These are phyloP conservation scores for Prietella phreatophila DNA, from an alignment of 2,113 vertebrate species.

Conservation along the genomic window DNA sequence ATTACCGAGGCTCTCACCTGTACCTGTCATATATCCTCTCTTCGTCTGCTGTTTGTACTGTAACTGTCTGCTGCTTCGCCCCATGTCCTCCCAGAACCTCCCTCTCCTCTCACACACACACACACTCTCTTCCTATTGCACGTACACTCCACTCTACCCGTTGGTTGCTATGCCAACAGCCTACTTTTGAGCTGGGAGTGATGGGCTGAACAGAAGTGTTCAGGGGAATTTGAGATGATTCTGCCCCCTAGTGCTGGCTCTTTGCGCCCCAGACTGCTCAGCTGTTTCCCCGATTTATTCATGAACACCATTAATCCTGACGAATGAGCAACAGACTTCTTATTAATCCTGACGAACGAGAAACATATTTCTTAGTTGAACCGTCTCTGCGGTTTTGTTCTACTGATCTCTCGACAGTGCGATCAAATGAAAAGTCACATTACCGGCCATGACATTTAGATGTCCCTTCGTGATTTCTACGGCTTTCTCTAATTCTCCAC, in stretches of 20 bases:
- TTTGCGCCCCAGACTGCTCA: constrained; percentile 64
- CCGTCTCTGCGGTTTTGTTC: not conserved
- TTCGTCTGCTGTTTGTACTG: constrained; percentile 66
- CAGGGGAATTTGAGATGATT: constrained; percentile 64
- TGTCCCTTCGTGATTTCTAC: not conserved
- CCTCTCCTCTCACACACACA: constrained; percentile 52
- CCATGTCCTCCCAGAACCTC: constrained; percentile 25
- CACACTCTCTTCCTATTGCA: constrained; percentile 27
- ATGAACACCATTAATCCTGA: not conserved
- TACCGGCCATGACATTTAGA: too few species aligned
- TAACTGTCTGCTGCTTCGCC: constrained; percentile 68
- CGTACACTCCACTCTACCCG: constrained; percentile 52
- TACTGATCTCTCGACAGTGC: too few species aligned
- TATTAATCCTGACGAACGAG: not conserved
- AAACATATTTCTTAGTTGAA: not conserved
- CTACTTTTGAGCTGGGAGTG: constrained; percentile 72
- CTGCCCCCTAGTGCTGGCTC: constrained; percentile 71
- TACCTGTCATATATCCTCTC: constrained; percentile 82
- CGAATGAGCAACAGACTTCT: not conserved
- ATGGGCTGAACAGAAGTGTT: constrained; percentile 63
- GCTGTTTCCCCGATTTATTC: not conserved
- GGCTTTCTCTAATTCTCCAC: not conserved
- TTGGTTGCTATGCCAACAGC: constrained; percentile 80
- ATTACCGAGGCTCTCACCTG: constrained; percentile 74
- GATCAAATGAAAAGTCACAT: constrained; percentile 1